A percentile compares a stretch with the other conserved stretches of the same genome.
phyloP scores from a whole-genome alignment of 1,140 invertebrate species.

The Drosophila nikananu region DNA sequence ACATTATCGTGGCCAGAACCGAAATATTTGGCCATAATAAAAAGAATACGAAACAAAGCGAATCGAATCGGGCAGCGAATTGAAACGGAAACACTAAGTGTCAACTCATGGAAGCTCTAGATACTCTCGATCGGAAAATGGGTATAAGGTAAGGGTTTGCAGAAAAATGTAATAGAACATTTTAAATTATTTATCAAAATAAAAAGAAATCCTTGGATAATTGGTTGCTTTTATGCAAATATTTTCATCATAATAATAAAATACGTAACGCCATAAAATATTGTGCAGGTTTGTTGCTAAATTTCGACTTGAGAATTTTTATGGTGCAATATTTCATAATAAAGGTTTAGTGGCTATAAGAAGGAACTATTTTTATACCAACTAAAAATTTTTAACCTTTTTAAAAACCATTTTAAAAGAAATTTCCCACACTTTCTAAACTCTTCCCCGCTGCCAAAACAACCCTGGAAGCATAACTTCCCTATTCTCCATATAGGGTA shows the following conservation, averaged over 20 bases:
- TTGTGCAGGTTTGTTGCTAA: neutral
- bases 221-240: too few species aligned
- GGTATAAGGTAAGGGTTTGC: neutral
- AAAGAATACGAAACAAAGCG: conserved; percentile 59
- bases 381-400: neutral
- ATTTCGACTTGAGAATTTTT: neutral
- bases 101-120: conserved; percentile 25
- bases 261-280: neutral
- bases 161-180: neutral
- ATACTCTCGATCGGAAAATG: conserved; percentile 26
- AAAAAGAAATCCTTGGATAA: too few species aligned
- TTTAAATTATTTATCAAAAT: neutral
- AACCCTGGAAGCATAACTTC: neutral
- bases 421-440: neutral
- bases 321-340: neutral
- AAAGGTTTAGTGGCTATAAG: too few species aligned
- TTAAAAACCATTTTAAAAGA: too few species aligned
- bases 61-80: conserved; percentile 36
- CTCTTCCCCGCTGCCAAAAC: neutral
- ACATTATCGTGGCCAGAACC: conserved; percentile 68
- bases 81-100: conserved; percentile 43
- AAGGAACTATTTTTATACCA: neutral
- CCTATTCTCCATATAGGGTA: conserved; percentile 23
- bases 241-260: neutral
- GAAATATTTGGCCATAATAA: conserved; percentile 81